Base-by-base conservation (phyloP, 2,888 invertebrate species). In the Andrena flavipes region DNA sequence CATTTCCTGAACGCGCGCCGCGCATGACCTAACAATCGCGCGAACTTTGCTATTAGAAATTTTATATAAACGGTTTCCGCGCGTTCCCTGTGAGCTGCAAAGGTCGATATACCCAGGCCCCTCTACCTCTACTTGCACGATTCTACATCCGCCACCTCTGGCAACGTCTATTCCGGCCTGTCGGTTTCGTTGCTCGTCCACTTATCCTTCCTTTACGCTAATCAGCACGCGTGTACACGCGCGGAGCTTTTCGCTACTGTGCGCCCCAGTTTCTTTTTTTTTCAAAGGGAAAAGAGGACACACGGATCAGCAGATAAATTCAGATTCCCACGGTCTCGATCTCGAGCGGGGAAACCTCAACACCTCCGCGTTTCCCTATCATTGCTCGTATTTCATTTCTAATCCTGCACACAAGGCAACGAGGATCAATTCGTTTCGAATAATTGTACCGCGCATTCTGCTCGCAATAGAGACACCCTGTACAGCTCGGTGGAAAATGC, bases 41-140 rank as follows among this genome's bases (percentile, higher is more conserved):
- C 62, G 68, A 76, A 70, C 77, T 42, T 49, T 56, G 20, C 65
- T 51, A 80, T 79, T 62, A 80, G 35, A 72, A 80, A 80, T 67
- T 80, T 79, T 67, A 60, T 80, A 68, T 62, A 62, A 67, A 68
- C 13, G 33, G 33, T 80, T 80, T 72, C 80, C 67, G 65, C 72
- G 42, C 72, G 65, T 67, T 80, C 69, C 23, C 54, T 29, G 23
- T 33, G 33, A 60, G 54, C 33, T 33, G n/a, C 48, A 80, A 75
- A 82, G 70, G 81, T 80, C 81, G 81, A 70, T 80, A 82, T 81
- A 82, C 81, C 64, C 63, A 35, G 7, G 26, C 16, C 54, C 60
- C 71, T 72, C 51, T 69, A 70, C 60, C 59, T 8, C 6, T 26
- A 30, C 30, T 48, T 63, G 30, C 49, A 42, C 51, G 54, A 60